Base-by-base conservation (phyloP, 37 sponge, comb jelly and placozoan species). In the Halichondria panicea region DNA sequence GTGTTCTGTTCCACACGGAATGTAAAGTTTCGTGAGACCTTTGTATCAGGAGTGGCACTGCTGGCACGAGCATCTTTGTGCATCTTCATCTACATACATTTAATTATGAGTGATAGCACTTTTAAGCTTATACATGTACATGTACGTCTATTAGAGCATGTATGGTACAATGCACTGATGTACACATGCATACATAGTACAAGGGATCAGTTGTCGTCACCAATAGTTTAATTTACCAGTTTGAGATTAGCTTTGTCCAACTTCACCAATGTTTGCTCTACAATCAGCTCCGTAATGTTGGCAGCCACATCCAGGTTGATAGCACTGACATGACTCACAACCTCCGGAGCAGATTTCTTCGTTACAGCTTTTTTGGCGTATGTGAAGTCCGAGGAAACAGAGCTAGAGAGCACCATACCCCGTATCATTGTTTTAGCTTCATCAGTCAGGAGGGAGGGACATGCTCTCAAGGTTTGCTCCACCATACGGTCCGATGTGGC, bases 401-500 rank as follows among this genome's bases (percentile, higher is more conserved):
- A 59, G 43, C 68, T 70, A 12, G 19, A 13, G 19, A 75, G 50
- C 0, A 78, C 81, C 35, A 89, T 31, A 2, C 55, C 44, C 40
- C 57, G 46, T 35, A 87, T 41, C 48, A n/a, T 43, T 68, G 57
- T 33, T 33, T 48, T 24, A 56, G 41, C 5, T 7, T 73, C 52
- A 15, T 75, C 78, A 8, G 63, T 44, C 12, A 91, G 74, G 9
- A 78, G 36, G 0, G 15, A 15, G 1, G 79, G 80, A 42, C 83
- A 87, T 22, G 87, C 38, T 59, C 74, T 83, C 36, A 62, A 50
- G 37, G 74, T 82, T 35, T 63, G 79, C 0, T 65, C 34, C 19
- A 91, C 87, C 92, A 91, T 91, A 15, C 35, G 54, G 70, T 91
- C 88, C 5, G 88, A 78, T 42, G 37, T 86, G 36, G 73, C 92